Evolutionary conservation across 2,113 vertebrate genomes (phyloP).

Genomic region (Notarius lentiginosus): DNA sequence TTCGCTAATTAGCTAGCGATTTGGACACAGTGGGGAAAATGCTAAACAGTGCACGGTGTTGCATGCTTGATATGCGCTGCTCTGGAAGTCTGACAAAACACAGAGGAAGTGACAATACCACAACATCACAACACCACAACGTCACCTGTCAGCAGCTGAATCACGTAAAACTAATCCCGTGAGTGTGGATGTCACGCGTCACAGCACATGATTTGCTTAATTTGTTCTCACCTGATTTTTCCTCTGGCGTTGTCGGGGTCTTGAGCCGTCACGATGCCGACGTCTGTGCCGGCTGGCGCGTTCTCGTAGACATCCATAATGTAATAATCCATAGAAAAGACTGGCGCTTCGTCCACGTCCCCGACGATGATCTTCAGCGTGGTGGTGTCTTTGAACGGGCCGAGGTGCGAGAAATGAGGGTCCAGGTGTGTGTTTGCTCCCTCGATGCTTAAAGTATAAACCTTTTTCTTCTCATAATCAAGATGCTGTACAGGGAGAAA

Average conservation of each 20-base stretch:
- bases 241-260: conserved; percentile 90
- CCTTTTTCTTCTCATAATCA: conserved; percentile 96
- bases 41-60: neutral
- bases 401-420: conserved; percentile 89
- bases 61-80: neutral
- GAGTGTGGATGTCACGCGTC: neutral
- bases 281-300: conserved; percentile 78
- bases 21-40: conserved; percentile 6
- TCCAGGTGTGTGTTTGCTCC: conserved; percentile 92
- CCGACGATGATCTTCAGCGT: conserved; percentile 91
- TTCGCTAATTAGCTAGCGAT: conserved; percentile 29
- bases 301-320: conserved; percentile 96
- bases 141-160: neutral
- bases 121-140: neutral
- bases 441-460: conserved; percentile 92
- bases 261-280: conserved; percentile 89
- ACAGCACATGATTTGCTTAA: neutral
- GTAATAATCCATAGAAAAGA: conserved; percentile 90
- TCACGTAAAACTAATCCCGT: neutral
- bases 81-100: conserved; percentile 2
- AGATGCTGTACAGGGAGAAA: conserved; percentile 76
- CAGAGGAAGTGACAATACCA: neutral
- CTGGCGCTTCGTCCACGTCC: conserved; percentile 90
- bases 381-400: conserved; percentile 91
- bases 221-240: conserved; percentile 81